phyloP scores from a whole-genome alignment of 2,888 invertebrate genomes.

The Drosophila kanekoi region DNA sequence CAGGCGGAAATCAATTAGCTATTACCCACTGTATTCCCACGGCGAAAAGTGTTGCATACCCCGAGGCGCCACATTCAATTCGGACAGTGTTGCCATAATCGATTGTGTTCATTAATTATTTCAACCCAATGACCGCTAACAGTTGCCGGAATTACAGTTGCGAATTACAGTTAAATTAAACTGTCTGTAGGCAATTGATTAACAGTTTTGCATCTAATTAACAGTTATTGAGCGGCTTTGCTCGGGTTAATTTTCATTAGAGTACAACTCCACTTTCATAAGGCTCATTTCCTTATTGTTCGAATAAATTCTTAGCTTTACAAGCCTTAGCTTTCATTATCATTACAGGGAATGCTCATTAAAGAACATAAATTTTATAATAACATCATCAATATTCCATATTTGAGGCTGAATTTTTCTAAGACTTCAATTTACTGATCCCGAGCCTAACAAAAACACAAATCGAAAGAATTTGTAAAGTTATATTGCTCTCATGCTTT shows the following conservation, averaged over 20 bases:
- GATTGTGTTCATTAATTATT: slow-evolving; percentile 49
- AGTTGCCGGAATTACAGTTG: slow-evolving; percentile 26
- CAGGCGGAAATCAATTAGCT: slow-evolving; percentile 71
- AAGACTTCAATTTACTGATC: too few relatives aligned
- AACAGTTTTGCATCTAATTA: slow-evolving; percentile 9
- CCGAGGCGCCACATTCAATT: slow-evolving; percentile 32
- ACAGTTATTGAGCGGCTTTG: neutral
- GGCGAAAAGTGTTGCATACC: slow-evolving; percentile 31
- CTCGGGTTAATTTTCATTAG: neutral
- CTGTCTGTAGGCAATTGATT: slow-evolving; percentile 5
- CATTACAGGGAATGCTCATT: too few relatives aligned
- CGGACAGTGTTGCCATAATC: slow-evolving; percentile 44
- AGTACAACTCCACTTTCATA: neutral
- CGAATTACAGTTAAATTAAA: slow-evolving; percentile 15
- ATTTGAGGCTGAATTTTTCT: too few relatives aligned
- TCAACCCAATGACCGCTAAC: slow-evolving; percentile 32
- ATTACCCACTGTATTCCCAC: neutral
- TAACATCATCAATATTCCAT: too few relatives aligned
- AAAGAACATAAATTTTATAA: too few relatives aligned
- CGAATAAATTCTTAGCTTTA: too few relatives aligned
- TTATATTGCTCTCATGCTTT: too few relatives aligned
- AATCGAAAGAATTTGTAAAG: too few relatives aligned
- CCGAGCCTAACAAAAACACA: too few relatives aligned
- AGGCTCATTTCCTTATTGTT: neutral
- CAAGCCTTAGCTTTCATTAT: too few relatives aligned